These are phyloP conservation scores for Gymnogyps californianus DNA, from an alignment of 2,113 vertebrate genomes.

Conservation along the genomic window DNA sequence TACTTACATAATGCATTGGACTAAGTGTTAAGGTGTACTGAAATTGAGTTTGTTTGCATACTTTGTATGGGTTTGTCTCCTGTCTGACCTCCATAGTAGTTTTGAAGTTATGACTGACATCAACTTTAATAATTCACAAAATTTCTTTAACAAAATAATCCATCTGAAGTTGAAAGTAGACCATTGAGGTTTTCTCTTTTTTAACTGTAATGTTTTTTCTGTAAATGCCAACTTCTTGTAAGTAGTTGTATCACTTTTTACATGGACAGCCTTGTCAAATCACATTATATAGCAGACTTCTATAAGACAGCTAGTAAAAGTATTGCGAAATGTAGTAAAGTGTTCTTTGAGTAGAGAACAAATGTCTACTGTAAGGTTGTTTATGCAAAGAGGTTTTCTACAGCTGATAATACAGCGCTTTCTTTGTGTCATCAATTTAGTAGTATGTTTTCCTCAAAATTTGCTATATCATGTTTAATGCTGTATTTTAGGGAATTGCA, in stretches of 20 bases:
- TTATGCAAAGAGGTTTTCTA: not conserved
- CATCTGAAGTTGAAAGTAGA: not conserved
- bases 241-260: not conserved
- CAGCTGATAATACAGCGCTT: not conserved
- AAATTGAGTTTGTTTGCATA: not conserved
- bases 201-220: not conserved
- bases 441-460: not conserved
- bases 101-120: not conserved
- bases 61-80: not conserved
- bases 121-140: not conserved
- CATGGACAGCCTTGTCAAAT: not conserved
- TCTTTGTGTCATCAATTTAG: constrained; percentile 6
- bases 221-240: not conserved
- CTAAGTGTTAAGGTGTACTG: not conserved
- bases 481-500: not conserved
- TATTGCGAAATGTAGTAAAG: not conserved
- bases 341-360: not conserved
- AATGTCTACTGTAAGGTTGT: not conserved
- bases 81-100: not conserved
- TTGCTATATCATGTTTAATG: not conserved
- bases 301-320: not conserved
- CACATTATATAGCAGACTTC: not conserved
- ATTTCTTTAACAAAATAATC: not conserved
- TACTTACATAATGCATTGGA: not conserved
- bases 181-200: not conserved